phyloP scores from a whole-genome alignment of 2,113 vertebrate species.

The Oncorhynchus tshawytscha region DNA sequence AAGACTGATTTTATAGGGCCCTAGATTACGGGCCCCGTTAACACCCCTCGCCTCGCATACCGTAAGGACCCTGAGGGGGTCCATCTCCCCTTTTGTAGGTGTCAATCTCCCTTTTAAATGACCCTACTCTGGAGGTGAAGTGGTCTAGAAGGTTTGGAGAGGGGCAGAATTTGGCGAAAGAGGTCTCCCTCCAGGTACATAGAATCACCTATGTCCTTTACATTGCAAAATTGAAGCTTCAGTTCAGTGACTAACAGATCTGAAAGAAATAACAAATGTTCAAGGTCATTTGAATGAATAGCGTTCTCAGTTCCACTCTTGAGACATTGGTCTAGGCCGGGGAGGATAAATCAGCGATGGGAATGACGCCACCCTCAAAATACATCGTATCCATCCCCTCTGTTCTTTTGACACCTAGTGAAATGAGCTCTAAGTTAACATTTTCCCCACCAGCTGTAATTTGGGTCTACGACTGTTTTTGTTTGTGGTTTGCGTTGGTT shows the following conservation, averaged over 20 bases:
- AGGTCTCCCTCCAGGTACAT: conserved; percentile 45
- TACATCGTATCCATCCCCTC: conserved; percentile 26
- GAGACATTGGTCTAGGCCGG: too few species aligned
- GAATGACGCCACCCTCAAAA: conserved; percentile 34
- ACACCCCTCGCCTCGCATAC: conserved; percentile 41
- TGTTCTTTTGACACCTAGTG: conserved; percentile 46
- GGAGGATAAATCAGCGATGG: too few species aligned
- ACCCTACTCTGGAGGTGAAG: conserved; percentile 21
- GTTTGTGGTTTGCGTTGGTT: neutral
- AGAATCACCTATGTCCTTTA: neutral
- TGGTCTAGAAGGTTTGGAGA: neutral
- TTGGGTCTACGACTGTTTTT: conserved; percentile 15
- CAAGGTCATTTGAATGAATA: too few species aligned
- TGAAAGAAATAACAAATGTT: too few species aligned
- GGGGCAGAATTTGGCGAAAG: conserved; percentile 21
- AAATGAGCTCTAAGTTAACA: conserved; percentile 23
- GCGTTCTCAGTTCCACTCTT: too few species aligned
- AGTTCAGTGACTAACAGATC: too few species aligned
- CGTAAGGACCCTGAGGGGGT: conserved; percentile 25
- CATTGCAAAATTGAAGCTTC: neutral
- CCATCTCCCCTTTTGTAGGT: conserved; percentile 14
- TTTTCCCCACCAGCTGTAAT: conserved; percentile 44
- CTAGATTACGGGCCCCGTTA: conserved; percentile 61
- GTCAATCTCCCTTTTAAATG: conserved; percentile 43
- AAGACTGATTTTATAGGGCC: too few species aligned